phyloP scores from a whole-genome alignment of 2,797 vertebrate genomes.

The Esox lucius region DNA sequence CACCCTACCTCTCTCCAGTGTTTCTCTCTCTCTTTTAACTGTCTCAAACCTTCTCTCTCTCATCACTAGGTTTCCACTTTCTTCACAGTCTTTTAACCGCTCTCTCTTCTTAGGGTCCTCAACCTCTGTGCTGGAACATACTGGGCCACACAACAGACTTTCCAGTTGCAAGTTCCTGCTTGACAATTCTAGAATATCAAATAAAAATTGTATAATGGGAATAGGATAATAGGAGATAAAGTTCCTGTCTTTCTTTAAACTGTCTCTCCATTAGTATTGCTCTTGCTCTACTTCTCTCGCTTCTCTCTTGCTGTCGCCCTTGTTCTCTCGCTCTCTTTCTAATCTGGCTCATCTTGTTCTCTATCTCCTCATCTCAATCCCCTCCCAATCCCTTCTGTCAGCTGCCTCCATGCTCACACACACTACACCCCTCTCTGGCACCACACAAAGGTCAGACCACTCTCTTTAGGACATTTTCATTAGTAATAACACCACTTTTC shows the following conservation, averaged over 20 bases:
- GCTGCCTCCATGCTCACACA: background rate
- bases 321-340: background rate
- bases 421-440: background rate
- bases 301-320: background rate
- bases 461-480: background rate
- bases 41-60: too few relatives aligned
- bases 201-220: too few relatives aligned
- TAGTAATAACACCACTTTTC: background rate
- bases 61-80: too few relatives aligned
- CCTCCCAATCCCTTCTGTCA: background rate
- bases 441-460: background rate
- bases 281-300: background rate
- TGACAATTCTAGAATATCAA: too few relatives aligned
- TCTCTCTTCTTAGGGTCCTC: background rate
- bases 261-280: background rate
- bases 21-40: too few relatives aligned
- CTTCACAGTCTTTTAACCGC: background rate
- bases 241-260: too few relatives aligned
- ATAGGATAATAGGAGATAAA: too few relatives aligned
- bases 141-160: too few relatives aligned
- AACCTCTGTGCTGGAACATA: too few relatives aligned
- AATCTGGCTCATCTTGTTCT: background rate
- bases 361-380: constrained; percentile 4
- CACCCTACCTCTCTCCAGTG: too few relatives aligned
- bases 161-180: too few relatives aligned